phyloP scores from a whole-genome alignment of 2,888 invertebrate genomes.

The Napeogenes sylphis region DNA sequence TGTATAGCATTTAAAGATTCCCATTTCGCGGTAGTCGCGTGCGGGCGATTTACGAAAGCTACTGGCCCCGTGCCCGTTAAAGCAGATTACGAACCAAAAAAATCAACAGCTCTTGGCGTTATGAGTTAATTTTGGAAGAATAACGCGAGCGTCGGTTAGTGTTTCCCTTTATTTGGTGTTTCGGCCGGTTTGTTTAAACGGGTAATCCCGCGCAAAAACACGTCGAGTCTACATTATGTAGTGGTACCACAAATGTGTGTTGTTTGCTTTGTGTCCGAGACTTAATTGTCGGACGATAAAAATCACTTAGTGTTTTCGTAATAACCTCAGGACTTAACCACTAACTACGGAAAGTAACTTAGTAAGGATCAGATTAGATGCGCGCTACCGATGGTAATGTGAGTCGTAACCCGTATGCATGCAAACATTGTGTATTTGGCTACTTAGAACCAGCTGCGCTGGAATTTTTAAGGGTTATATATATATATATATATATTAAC shows the following conservation, averaged over 20 bases:
- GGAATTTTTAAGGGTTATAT: not conserved
- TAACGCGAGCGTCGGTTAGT: slow-evolving; percentile 69
- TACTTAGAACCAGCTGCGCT: slow-evolving; percentile 1
- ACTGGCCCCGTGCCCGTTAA: slow-evolving; percentile 75
- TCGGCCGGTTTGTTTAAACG: slow-evolving; percentile 71
- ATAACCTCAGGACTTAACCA: slow-evolving; percentile 53
- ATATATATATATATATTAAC: too few relatives aligned
- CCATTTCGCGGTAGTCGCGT: slow-evolving; percentile 68
- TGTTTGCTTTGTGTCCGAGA: slow-evolving; percentile 55
- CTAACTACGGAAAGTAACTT: slow-evolving; percentile 44
- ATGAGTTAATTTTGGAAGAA: slow-evolving; percentile 78
- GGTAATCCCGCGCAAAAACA: slow-evolving; percentile 70
- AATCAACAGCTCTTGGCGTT: slow-evolving; percentile 71
- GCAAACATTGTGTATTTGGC: slow-evolving; percentile 30
- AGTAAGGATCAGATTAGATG: slow-evolving; percentile 29
- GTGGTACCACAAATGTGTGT: slow-evolving; percentile 60
- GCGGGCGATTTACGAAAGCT: slow-evolving; percentile 69
- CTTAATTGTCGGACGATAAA: slow-evolving; percentile 67
- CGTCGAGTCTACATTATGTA: slow-evolving; percentile 55
- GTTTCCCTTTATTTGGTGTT: slow-evolving; percentile 72
- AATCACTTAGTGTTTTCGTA: slow-evolving; percentile 63
- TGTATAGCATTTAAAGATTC: slow-evolving; percentile 73
- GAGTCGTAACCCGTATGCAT: slow-evolving; percentile 26
- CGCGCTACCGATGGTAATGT: slow-evolving; percentile 28
- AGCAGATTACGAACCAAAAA: slow-evolving; percentile 72